Conservation (phyloP, 2,113 vertebrate species). For the Lagopus leucura region DNA sequence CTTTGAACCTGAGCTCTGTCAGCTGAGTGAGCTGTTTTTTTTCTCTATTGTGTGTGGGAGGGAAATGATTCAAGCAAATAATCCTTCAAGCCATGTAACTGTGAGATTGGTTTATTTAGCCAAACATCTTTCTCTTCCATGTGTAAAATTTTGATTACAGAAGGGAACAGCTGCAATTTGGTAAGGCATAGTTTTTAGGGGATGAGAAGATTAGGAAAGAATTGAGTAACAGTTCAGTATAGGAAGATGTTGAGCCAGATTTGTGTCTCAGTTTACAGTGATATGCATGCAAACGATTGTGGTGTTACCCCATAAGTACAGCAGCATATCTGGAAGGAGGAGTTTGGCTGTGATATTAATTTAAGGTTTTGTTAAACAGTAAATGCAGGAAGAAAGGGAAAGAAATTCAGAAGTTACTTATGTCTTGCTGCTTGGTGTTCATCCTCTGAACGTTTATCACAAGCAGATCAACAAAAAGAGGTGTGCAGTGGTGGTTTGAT, state of each 20-base stretch:
- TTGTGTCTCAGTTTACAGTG: not conserved
- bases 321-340: not conserved
- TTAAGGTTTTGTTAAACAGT: not conserved
- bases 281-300: not conserved
- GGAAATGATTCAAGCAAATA: conserved; percentile 35
- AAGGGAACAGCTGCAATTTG: conserved; percentile 41
- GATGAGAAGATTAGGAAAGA: not conserved
- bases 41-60: not conserved
- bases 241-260: not conserved
- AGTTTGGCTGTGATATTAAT: not conserved
- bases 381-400: not conserved
- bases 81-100: conserved; percentile 35
- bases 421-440: not conserved
- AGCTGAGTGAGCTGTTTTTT: not conserved
- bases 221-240: not conserved
- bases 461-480: not conserved
- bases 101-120: conserved; percentile 41
- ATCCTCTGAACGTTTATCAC: not conserved
- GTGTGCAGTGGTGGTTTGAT: conserved; percentile 37
- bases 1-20: conserved; percentile 16
- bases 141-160: conserved; percentile 45
- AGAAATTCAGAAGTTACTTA: not conserved
- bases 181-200: not conserved
- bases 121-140: conserved; percentile 30
- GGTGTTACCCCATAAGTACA: not conserved